These are phyloP conservation scores for Ptilonorhynchus violaceus DNA, from an alignment of 2,113 vertebrate genomes.

Conservation along the genomic window DNA sequence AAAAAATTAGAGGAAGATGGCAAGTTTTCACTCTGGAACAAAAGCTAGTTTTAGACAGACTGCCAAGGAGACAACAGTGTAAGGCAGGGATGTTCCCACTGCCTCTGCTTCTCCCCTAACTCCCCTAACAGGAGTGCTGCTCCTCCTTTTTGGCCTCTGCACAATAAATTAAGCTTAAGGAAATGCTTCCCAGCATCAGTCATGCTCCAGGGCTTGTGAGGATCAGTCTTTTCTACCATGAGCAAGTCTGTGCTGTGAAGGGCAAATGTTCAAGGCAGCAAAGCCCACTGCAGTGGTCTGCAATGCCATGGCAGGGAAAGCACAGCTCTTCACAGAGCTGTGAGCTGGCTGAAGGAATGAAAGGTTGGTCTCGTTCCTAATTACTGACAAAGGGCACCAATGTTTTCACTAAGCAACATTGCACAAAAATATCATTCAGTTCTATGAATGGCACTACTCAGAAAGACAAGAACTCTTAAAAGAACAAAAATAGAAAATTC, in stretches of 20 bases:
- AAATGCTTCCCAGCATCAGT: neutral
- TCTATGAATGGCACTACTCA: neutral
- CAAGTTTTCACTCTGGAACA: neutral
- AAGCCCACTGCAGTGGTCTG: neutral
- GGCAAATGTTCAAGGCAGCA: neutral
- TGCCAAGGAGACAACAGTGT: neutral
- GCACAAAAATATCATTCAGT: neutral
- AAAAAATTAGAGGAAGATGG: neutral
- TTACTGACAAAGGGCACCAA: neutral
- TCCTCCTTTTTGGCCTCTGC: neutral
- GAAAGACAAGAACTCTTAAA: neutral
- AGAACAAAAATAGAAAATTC: neutral
- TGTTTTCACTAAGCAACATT: neutral
- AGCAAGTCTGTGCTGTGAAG: neutral
- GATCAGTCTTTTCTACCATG: neutral
- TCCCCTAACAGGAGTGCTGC: no score
- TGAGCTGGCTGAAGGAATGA: neutral
- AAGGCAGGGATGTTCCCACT: neutral
- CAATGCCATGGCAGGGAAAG: accelerated
- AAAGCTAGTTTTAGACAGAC: neutral
- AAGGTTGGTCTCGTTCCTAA: neutral
- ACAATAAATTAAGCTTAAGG: neutral
- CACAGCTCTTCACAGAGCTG: neutral
- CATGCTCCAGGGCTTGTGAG: neutral
- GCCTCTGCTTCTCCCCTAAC: neutral